Evolutionary conservation across 2,888 invertebrate species (phyloP).

Genomic region (Cheilosia scutellata): DNA sequence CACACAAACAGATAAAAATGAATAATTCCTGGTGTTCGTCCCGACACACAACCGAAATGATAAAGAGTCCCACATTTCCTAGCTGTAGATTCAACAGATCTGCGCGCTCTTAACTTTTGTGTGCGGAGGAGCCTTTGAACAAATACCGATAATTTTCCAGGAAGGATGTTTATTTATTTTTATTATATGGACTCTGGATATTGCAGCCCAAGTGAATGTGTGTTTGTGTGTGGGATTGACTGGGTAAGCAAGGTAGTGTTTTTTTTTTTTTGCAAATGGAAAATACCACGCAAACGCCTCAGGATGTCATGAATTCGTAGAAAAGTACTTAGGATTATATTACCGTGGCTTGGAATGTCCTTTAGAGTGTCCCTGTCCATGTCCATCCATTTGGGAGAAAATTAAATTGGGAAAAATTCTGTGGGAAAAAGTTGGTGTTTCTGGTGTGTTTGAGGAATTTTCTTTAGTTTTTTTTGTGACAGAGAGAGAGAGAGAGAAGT

Average conservation of each 20-base stretch:
- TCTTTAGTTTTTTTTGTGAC: too few relatives aligned
- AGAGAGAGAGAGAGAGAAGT: too few relatives aligned
- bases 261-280: conserved; percentile 13
- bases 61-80: conserved; percentile 44
- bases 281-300: conserved; percentile 23
- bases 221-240: not conserved
- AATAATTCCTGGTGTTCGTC: conserved; percentile 16
- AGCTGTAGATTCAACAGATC: conserved; percentile 53
- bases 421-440: too few relatives aligned
- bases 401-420: too few relatives aligned
- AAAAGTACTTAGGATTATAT: conserved; percentile 61
- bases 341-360: conserved; percentile 29
- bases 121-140: conserved; percentile 61
- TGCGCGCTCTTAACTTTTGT: conserved; percentile 33
- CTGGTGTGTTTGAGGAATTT: too few relatives aligned
- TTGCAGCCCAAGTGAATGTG: not conserved
- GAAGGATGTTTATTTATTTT: conserved; percentile 47
- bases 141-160: conserved; percentile 70
- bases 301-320: conserved; percentile 48
- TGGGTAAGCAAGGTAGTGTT: not conserved
- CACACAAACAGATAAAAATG: conserved; percentile 31
- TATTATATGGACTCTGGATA: conserved; percentile 18
- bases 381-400: not conserved
- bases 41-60: conserved; percentile 21
- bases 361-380: conserved; percentile 3